These are phyloP conservation scores for Alauda arvensis DNA, from an alignment of 2,797 vertebrate species.

Conservation along the genomic window DNA sequence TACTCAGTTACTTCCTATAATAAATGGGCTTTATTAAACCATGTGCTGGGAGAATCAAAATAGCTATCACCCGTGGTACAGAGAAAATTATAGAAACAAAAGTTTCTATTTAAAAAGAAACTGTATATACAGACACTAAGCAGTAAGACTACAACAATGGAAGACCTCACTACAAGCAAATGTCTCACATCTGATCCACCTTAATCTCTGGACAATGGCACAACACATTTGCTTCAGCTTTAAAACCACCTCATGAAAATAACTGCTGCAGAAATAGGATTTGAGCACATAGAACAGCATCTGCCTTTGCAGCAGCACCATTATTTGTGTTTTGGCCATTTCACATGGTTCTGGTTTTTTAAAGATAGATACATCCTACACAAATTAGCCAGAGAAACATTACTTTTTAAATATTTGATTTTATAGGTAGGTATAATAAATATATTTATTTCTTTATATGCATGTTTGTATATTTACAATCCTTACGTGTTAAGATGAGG, in stretches of 20 bases:
- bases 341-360: neutral
- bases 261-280: neutral
- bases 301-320: neutral
- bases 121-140: neutral
- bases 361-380: neutral
- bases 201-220: neutral
- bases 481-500: neutral
- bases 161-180: neutral
- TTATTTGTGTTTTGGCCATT: neutral
- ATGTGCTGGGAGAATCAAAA: neutral
- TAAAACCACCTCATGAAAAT: neutral
- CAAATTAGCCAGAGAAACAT: neutral
- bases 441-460: neutral
- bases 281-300: neutral
- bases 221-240: neutral
- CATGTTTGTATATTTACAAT: neutral
- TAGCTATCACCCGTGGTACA: neutral
- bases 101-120: neutral
- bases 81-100: conserved; percentile 1
- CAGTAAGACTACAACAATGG: neutral
- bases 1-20: neutral
- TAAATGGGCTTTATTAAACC: neutral
- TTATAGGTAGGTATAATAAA: neutral
- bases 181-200: neutral
- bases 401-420: neutral